These are phyloP conservation scores for Chlamydotis undulata DNA, from an alignment of 2,113 vertebrate genomes.

Conservation along the genomic window DNA sequence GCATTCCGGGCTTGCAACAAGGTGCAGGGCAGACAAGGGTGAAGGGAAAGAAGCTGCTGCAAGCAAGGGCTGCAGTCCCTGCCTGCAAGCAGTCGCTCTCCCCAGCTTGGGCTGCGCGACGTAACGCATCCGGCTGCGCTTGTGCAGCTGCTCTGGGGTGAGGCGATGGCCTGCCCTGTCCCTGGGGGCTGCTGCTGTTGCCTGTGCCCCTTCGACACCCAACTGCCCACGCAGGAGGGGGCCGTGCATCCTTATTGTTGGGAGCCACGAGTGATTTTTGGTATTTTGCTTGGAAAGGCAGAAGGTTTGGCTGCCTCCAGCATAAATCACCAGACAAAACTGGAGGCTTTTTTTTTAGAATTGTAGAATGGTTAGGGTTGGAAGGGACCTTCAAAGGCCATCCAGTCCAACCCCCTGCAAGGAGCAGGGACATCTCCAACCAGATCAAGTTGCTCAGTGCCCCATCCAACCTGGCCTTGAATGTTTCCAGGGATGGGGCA, in stretches of 20 bases:
- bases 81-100: neutral
- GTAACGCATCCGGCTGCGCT: rapidly evolving
- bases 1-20: neutral
- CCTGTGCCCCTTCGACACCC: rapidly evolving
- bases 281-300: neutral
- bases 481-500: no score
- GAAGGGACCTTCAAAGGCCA: no score
- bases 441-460: no score
- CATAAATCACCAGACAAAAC: neutral
- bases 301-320: neutral
- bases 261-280: neutral
- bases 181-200: neutral
- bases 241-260: neutral
- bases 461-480: no score
- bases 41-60: neutral
- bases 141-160: neutral
- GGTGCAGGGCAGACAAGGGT: neutral
- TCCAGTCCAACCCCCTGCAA: no score
- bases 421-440: no score
- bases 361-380: no score
- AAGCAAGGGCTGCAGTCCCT: neutral
- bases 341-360: neutral
- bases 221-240: neutral
- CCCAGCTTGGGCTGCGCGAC: neutral
- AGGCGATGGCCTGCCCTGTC: neutral